Percentiles rank a stretch among this genome's conserved stretches.
Evolutionary conservation across 2,888 invertebrate genomes (phyloP).

Genomic region (Cephus pygmeus): DNA sequence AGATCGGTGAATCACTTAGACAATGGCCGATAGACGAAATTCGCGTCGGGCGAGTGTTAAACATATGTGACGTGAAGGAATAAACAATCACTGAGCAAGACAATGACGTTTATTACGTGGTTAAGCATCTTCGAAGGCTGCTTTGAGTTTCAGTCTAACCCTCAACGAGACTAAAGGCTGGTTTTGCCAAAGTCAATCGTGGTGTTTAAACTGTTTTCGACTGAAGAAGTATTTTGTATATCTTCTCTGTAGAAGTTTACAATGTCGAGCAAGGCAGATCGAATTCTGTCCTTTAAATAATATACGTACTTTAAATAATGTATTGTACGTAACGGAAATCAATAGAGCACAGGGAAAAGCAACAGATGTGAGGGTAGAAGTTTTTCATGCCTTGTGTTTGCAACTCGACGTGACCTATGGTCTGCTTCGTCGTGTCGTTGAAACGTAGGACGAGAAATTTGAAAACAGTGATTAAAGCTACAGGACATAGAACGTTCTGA

Average conservation of each 20-base stretch:
- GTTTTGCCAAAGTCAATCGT: too few relatives aligned
- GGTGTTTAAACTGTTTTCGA: background rate
- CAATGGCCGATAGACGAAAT: background rate
- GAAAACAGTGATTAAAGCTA: background rate
- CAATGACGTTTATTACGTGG: background rate
- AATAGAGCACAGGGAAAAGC: slow-evolving; percentile 18
- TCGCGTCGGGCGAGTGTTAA: background rate
- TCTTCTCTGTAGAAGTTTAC: background rate
- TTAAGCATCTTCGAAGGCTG: background rate
- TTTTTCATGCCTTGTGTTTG: slow-evolving; percentile 18
- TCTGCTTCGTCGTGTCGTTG: background rate
- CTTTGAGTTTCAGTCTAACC: background rate
- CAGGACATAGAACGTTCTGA: background rate
- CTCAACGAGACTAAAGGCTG: background rate
- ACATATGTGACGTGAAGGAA: background rate
- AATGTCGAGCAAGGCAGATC: slow-evolving; percentile 6
- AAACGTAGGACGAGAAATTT: background rate
- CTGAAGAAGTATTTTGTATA: background rate
- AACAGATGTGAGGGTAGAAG: slow-evolving; percentile 21
- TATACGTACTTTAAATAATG: slow-evolving; percentile 24
- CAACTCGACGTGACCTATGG: background rate
- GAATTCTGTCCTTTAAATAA: slow-evolving; percentile 20
- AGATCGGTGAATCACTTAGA: background rate
- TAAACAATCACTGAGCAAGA: background rate
- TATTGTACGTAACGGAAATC: slow-evolving; percentile 9